phyloP scores from a whole-genome alignment of 2,888 invertebrate genomes.

The Eupithecia exiguata region DNA sequence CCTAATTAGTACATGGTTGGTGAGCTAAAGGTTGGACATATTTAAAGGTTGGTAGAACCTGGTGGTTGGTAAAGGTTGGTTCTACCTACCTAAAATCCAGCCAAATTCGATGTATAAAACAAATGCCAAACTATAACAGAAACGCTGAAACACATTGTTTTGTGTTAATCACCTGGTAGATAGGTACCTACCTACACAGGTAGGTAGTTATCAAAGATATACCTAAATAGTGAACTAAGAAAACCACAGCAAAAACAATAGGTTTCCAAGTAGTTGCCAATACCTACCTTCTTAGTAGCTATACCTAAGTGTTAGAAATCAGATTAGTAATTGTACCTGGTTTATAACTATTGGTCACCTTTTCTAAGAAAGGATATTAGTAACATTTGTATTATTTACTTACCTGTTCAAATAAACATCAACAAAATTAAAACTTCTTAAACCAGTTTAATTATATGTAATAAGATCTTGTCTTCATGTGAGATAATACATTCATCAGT shows the following conservation, averaged over 20 bases:
- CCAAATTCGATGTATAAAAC: neutral
- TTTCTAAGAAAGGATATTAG: neutral
- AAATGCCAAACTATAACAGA: neutral
- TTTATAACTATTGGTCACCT: neutral
- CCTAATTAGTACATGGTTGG: no score
- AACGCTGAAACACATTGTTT: neutral
- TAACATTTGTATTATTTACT: neutral
- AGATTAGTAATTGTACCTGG: neutral
- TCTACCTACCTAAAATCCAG: neutral
- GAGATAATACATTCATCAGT: neutral
- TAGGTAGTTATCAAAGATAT: neutral
- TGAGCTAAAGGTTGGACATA: no score
- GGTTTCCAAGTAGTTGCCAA: neutral
- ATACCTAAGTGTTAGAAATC: neutral
- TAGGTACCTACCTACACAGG: constrained; percentile 28
- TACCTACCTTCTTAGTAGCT: neutral
- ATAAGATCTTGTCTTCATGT: neutral
- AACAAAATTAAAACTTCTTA: neutral
- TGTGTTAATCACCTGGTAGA: constrained; percentile 27
- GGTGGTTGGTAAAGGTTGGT: no score
- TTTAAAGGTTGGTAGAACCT: no score
- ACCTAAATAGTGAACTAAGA: neutral
- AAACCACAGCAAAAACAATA: neutral
- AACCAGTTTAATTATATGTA: neutral
- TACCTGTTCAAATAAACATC: neutral